A percentile compares a stretch with the other conserved stretches of the same genome.
These are phyloP conservation scores for Meteorus cinctellus DNA, from an alignment of 2,888 invertebrate species.

Conservation along the genomic window DNA sequence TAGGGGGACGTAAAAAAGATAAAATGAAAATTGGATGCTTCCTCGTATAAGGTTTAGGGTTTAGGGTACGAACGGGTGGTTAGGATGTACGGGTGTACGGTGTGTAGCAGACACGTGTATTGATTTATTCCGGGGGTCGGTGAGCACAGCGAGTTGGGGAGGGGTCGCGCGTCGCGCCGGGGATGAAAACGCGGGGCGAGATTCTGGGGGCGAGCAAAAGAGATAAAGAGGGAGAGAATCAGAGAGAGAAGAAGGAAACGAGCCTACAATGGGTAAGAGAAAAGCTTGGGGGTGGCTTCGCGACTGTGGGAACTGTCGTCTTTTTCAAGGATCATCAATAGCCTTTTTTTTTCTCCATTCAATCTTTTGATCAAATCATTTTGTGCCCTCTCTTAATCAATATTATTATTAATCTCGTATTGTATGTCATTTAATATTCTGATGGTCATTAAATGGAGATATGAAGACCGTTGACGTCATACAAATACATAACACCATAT, in stretches of 20 bases:
- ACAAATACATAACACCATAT: background rate
- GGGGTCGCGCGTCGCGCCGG: conserved; percentile 38
- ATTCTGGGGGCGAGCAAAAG: conserved; percentile 32
- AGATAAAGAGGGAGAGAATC: conserved; percentile 31
- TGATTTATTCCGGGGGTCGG: conserved; percentile 69
- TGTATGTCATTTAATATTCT: background rate
- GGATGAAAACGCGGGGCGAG: conserved; percentile 41
- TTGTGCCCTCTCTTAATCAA: conserved; percentile 4
- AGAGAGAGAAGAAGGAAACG: conserved; percentile 28
- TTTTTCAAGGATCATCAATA: conserved; percentile 36
- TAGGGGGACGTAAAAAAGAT: background rate
- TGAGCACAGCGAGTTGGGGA: conserved; percentile 43
- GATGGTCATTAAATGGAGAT: background rate
- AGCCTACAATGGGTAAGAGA: conserved; percentile 38
- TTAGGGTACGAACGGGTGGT: conserved; percentile 48
- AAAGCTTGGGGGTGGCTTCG: conserved; percentile 40
- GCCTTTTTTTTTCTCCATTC: conserved; percentile 27
- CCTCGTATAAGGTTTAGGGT: background rate
- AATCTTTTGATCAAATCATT: conserved; percentile 15
- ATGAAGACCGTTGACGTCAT: background rate
- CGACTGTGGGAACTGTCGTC: conserved; percentile 55
- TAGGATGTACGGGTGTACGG: conserved; percentile 63
- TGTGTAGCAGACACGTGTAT: conserved; percentile 72
- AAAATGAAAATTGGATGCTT: conserved; percentile 9
- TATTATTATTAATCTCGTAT: conserved; percentile 2